Percentiles rank a stretch among this genome's conserved stretches.
Conservation (phyloP, 2,797 vertebrate genomes). For the Cirrhinus molitorella region DNA sequence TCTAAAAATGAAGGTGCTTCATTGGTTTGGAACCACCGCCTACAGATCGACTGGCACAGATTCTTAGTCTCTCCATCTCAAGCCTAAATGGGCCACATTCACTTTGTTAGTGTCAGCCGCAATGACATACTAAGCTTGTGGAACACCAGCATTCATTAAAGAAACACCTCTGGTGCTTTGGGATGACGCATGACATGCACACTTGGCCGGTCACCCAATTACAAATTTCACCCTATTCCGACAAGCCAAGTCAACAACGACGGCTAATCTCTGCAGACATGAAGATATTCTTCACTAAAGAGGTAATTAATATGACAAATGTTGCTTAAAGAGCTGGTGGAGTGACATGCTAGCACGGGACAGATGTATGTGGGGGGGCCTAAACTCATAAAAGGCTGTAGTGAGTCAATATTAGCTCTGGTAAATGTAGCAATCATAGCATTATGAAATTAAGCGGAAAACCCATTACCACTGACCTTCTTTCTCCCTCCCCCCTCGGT, state of each 20-base stretch:
- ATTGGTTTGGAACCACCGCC: conserved; percentile 64
- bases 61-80: conserved; percentile 29
- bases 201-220: conserved; percentile 50
- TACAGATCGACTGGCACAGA: conserved; percentile 45
- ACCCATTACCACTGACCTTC: conserved; percentile 78
- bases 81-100: conserved; percentile 62
- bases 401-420: conserved; percentile 60
- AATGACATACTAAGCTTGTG: conserved; percentile 68
- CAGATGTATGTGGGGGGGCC: conserved; percentile 23
- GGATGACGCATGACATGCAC: conserved; percentile 60
- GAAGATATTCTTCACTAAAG: conserved; percentile 48
- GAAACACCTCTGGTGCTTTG: conserved; percentile 72
- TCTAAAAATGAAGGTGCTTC: conserved; percentile 39
- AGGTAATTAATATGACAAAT: conserved; percentile 54
- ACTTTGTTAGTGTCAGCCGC: conserved; percentile 72
- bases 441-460: conserved; percentile 78
- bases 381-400: conserved; percentile 47
- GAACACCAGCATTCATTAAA: conserved; percentile 71
- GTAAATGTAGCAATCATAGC: conserved; percentile 73
- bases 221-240: conserved; percentile 51
- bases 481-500: conserved; percentile 53
- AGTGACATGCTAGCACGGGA: conserved; percentile 29
- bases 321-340: conserved; percentile 26
- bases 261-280: conserved; percentile 48
- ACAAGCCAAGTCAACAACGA: conserved; percentile 47